Evolutionary conservation across 2,888 invertebrate species (phyloP), one percentile per base, ranked within the genome.

Genomic region (Seladonia tumulorum): DNA sequence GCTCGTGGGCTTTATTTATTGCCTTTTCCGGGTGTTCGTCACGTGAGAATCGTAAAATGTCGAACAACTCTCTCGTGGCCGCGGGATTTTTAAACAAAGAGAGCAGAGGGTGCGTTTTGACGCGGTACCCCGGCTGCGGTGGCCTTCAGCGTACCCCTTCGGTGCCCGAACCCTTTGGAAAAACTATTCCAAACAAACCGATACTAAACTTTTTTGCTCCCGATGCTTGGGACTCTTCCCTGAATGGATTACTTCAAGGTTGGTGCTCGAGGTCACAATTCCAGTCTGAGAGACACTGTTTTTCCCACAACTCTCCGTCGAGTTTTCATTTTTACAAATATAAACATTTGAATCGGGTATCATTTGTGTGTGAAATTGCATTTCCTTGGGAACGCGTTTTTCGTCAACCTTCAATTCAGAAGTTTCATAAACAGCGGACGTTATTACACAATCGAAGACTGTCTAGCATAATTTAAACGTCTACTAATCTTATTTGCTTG

Each of bases 1-100:
- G 16, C 12, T 45, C n/a, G 25, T 35, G 68, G 16, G 22, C 72
- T 53, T 78, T 89, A 85, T 87, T 89, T 85, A 85, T 87, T 49
- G 53, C 66, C 66, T 39, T 76, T 63, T 35, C 57, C 47, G 79
- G 63, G 49, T 77, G 82, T 82, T 81, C 78, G 77, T 81, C 80
- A 57, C 72, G 63, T 49, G 79, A 81, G 81, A 76, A 72, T 70
- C 83, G 70, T 79, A 47, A 72, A 78, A 66, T 76, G n/a, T 57
- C 73, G 57, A 14, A 60, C 35, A 5, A 47, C 35, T 45, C 53
- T 74, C 42, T 73, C 47, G 22, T 8, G 53, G 45, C 39, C 53
- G 18, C 25, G 39, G 72, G 77, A 82, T 71, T 49, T 76, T 75
- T 53, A 53, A 71, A 72, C 57, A 47, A 73, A 82, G 53, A 42